Evolutionary conservation across 1,140 invertebrate genomes (phyloP), one percentile per base, ranked within the genome.

Genomic region (Spodoptera litura): DNA sequence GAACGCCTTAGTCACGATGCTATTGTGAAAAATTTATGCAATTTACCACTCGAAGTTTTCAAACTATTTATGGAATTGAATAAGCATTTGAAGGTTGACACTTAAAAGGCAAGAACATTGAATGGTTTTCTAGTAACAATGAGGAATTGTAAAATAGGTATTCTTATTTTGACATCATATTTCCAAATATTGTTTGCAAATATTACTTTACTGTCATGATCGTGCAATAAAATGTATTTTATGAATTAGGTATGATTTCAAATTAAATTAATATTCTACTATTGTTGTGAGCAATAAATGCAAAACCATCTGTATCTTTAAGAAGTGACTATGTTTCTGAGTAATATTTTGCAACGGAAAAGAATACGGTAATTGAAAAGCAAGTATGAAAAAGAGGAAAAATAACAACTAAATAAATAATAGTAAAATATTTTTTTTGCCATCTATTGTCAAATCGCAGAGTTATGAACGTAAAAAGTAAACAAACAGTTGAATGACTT

Each of bases 11-110:
- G 82, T 82, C 83, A 84, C 83, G 83, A 78, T 25, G 51, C 53
- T 72, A 79, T 83, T 82, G 80, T 87, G 73, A 86, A 86, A 84
- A 83, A 79, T 84, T 82, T 85, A 86, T 85, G 84, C 87, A 85
- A 88, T 20, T 74, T 75, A 62, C 59, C 52, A 55, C 20, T 73
- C 59, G 81, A 79, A 78, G 79, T 86, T 87, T 86, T 85, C 81
- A 74, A 85, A 81, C 87, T 88, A 85, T 89, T 90, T 87, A 86
- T 83, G 89, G 83, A 56, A 80, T 76, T 83, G 78, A 85, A 85
- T 84, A 81, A 66, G 56, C 61, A 74, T 61, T 79, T 81, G 82
- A 83, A 87, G 83, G 82, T 77, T 87, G 77, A 59, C 61, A 64
- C 66, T 74, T 52, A 79, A 78, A 78, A n/a, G 71, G 62, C 72